phyloP scores from a whole-genome alignment of 2,797 vertebrate species.

The Aotus griseimembra region DNA sequence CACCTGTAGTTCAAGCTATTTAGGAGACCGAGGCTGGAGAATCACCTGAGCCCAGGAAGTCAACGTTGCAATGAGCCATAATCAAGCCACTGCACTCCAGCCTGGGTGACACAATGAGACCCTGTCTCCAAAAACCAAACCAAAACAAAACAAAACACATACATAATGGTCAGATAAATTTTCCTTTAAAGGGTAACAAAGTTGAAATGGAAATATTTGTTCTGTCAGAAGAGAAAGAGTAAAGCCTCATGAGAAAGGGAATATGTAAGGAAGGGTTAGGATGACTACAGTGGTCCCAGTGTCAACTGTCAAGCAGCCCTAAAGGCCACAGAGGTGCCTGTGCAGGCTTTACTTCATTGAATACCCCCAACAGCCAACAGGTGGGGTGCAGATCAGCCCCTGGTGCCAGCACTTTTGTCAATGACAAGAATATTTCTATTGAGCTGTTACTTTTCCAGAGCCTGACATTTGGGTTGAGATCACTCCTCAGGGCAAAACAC shows the following conservation, averaged over 20 bases:
- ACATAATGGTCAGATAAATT: background rate
- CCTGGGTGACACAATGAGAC: too few species aligned
- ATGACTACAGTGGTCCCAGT: background rate
- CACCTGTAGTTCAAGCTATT: too few species aligned
- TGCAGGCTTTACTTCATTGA: background rate
- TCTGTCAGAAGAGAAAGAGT: background rate
- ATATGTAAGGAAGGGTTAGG: background rate
- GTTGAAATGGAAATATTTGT: background rate
- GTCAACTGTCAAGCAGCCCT: background rate
- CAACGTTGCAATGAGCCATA: too few species aligned
- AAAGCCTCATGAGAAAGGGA: background rate
- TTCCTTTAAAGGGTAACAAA: background rate
- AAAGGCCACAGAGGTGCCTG: background rate
- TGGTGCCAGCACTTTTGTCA: background rate
- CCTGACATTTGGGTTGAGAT: constrained; percentile 43
- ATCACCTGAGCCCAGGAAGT: too few species aligned
- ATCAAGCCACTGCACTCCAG: too few species aligned
- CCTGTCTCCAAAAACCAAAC: too few species aligned
- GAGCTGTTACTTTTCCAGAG: constrained; percentile 22
- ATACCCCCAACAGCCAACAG: background rate
- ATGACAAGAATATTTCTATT: background rate
- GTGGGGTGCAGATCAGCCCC: background rate
- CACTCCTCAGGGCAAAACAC: background rate
- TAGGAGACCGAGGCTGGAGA: too few species aligned
- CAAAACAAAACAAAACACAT: too few species aligned